These are phyloP conservation scores for Drosophila gunungcola DNA, from an alignment of 1,140 invertebrate genomes.

Conservation along the genomic window DNA sequence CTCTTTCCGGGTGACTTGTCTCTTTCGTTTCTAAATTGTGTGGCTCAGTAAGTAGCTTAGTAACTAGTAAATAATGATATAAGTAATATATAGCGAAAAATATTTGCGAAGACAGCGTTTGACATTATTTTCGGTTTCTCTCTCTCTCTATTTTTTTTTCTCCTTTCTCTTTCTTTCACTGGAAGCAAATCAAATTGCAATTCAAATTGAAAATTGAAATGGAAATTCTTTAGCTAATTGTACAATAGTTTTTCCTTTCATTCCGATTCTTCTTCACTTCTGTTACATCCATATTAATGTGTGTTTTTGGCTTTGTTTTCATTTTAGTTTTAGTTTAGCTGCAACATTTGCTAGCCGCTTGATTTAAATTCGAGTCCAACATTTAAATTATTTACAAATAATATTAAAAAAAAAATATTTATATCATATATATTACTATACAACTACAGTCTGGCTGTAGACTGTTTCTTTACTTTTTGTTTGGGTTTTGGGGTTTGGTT, in stretches of 20 bases:
- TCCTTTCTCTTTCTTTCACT: constrained; percentile 6
- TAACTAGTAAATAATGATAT: constrained; percentile 38
- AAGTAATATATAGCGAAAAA: constrained; percentile 50
- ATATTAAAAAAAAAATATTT: constrained; percentile 64
- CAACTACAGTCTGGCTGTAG: constrained; percentile 64
- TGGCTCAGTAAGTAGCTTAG: constrained; percentile 28
- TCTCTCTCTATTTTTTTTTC: constrained; percentile 10
- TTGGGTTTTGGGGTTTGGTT: constrained; percentile 12
- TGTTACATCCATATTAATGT: constrained; percentile 19
- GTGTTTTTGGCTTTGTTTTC: constrained; percentile 47
- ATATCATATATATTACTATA: constrained; percentile 51
- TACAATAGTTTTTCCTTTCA: constrained; percentile 28
- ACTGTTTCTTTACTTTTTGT: constrained; percentile 39
- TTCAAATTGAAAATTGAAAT: constrained; percentile 50
- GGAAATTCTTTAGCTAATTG: constrained; percentile 48
- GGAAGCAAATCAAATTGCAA: constrained; percentile 66
- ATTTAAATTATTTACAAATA: constrained; percentile 80
- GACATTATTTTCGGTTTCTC: constrained; percentile 41
- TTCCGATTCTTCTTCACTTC: constrained; percentile 14
- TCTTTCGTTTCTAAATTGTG: constrained; percentile 29
- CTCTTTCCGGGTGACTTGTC: constrained; percentile 28
- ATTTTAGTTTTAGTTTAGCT: constrained; percentile 48
- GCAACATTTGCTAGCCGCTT: constrained; percentile 46
- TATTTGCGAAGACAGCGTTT: constrained; percentile 55
- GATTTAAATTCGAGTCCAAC: constrained; percentile 81